phyloP scores from a whole-genome alignment of 2,113 vertebrate genomes.

The Callopanchax toddi region DNA sequence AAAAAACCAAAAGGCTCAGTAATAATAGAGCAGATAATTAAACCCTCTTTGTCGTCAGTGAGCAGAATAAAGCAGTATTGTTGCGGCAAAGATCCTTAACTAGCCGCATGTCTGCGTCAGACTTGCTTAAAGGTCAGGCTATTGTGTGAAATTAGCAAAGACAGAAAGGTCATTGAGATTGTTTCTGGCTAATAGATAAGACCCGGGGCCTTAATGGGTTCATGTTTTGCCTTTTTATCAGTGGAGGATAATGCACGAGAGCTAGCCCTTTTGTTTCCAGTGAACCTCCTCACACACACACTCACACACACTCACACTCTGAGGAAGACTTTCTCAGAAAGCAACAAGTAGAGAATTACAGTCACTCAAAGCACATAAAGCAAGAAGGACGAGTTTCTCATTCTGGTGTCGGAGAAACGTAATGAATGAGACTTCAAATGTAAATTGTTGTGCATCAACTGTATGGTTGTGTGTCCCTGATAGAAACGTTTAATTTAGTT shows the following conservation, averaged over 20 bases:
- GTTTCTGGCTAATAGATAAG: conserved; percentile 72
- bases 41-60: conserved; percentile 33
- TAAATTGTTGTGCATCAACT: conserved; percentile 30
- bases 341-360: not conserved
- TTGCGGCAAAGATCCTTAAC: conserved; percentile 66
- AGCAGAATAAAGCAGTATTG: conserved; percentile 57
- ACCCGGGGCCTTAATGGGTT: conserved; percentile 69
- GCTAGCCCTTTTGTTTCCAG: conserved; percentile 38
- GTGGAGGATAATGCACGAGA: conserved; percentile 35
- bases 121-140: conserved; percentile 77
- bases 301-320: not conserved
- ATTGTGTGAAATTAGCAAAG: conserved; percentile 78
- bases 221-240: conserved; percentile 63
- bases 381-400: not conserved
- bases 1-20: conserved; percentile 10
- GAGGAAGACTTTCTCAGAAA: not conserved
- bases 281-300: conserved; percentile 7
- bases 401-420: conserved; percentile 38
- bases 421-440: conserved; percentile 53
- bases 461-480: conserved; percentile 12
- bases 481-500: too few species aligned
- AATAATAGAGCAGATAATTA: conserved; percentile 66
- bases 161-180: conserved; percentile 81
- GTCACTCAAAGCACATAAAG: conserved; percentile 1
- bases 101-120: conserved; percentile 51